Evolutionary conservation across 2,888 invertebrate species (phyloP).

Genomic region (Mongoloraphidia duomilia): DNA sequence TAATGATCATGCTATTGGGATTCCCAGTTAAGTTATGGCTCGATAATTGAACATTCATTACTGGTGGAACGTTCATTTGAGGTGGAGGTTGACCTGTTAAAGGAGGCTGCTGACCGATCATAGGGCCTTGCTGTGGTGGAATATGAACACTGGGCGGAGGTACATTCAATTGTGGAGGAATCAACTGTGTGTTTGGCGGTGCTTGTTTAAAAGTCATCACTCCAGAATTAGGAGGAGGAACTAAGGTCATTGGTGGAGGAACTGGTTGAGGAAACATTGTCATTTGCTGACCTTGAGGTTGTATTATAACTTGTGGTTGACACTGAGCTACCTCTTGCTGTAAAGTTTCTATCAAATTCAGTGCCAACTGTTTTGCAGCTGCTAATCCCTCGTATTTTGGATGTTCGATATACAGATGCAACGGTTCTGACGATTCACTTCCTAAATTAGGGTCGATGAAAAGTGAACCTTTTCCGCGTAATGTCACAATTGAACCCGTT

Average conservation of each 20-base stretch:
- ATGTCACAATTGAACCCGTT: slow-evolving; percentile 60
- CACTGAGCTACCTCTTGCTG: slow-evolving; percentile 33
- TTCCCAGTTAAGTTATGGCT: no score
- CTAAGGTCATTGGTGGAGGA: not conserved
- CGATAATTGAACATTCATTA: no score
- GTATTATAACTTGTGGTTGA: slow-evolving; percentile 6
- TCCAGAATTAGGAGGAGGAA: not conserved
- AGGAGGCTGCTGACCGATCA: slow-evolving; percentile 3
- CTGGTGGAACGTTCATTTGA: not conserved
- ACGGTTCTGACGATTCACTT: slow-evolving; percentile 49
- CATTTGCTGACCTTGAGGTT: slow-evolving; percentile 4
- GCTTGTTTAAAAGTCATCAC: slow-evolving; percentile 1
- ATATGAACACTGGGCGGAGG: slow-evolving; percentile 5
- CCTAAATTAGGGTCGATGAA: slow-evolving; percentile 40
- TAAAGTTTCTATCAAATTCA: slow-evolving; percentile 68
- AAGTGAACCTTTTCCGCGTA: slow-evolving; percentile 53
- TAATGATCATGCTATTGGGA: no score
- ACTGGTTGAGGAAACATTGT: not conserved
- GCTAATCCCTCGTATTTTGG: slow-evolving; percentile 50
- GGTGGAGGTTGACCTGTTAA: not conserved
- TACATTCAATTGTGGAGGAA: slow-evolving; percentile 4
- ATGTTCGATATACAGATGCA: slow-evolving; percentile 65
- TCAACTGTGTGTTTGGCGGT: not conserved
- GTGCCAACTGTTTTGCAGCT: slow-evolving; percentile 55
- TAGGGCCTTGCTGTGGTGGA: slow-evolving; percentile 4